These are phyloP conservation scores for Cebus imitator DNA, from an alignment of 2,113 vertebrate genomes.

Conservation along the genomic window DNA sequence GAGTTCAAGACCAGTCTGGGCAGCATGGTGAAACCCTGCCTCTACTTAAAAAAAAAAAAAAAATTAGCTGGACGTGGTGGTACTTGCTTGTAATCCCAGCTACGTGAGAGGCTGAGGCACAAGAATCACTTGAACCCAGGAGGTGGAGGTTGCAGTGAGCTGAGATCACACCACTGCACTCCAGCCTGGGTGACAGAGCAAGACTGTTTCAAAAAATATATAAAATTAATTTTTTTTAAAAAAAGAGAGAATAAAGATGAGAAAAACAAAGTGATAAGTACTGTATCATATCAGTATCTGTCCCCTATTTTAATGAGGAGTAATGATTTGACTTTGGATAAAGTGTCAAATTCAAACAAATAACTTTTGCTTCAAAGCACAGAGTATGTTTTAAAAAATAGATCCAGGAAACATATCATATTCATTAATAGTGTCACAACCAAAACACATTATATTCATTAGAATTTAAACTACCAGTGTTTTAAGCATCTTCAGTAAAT, in stretches of 20 bases:
- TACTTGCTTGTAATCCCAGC: no score
- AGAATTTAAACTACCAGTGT: slow-evolving; percentile 41
- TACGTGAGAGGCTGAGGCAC: no score
- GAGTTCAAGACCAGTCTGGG: no score
- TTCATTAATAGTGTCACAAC: slow-evolving; percentile 43
- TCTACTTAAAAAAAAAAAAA: no score
- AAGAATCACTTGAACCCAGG: no score
- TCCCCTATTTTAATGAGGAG: neutral
- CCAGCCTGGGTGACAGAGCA: no score
- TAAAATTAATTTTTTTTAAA: no score
- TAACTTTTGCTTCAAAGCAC: slow-evolving; percentile 36
- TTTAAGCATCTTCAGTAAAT: slow-evolving; percentile 41
- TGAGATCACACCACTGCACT: no score
- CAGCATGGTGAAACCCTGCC: no score
- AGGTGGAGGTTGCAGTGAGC: no score
- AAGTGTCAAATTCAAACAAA: slow-evolving; percentile 17
- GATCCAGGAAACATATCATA: neutral
- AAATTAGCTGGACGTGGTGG: no score
- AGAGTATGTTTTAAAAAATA: slow-evolving; percentile 20
- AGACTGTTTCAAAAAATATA: no score
- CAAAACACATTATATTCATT: slow-evolving; percentile 36
- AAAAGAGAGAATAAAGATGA: neutral
- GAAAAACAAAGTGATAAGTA: neutral
- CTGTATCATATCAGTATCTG: neutral
- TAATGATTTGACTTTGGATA: neutral